Percentiles rank a stretch among this genome's conserved stretches.
phyloP scores from a whole-genome alignment of 2,797 vertebrate genomes.

The Enoplosus armatus region DNA sequence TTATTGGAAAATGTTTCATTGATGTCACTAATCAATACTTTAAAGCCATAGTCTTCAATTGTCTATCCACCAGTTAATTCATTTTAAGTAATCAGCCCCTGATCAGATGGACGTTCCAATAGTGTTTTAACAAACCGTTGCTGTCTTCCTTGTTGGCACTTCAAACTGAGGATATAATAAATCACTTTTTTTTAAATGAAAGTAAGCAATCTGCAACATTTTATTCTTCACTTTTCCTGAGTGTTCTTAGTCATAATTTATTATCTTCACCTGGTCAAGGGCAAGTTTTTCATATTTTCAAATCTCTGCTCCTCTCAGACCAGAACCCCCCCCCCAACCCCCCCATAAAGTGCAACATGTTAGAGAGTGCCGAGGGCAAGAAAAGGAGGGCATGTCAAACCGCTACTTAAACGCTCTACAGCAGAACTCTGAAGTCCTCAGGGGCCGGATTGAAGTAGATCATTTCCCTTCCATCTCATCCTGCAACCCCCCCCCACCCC shows the following conservation, averaged over 20 bases:
- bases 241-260: not conserved
- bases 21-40: not conserved
- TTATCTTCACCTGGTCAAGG: not conserved
- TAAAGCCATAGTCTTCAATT: not conserved
- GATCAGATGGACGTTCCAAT: not conserved
- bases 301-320: not conserved
- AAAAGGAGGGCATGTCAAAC: conserved; percentile 1
- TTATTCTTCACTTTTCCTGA: not conserved
- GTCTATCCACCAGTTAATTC: not conserved
- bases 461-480: conserved; percentile 20
- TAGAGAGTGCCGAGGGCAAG: not conserved
- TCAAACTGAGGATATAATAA: not conserved
- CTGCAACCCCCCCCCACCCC: too few relatives aligned
- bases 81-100: not conserved
- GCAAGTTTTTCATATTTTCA: not conserved
- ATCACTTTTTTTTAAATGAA: not conserved
- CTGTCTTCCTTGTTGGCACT: not conserved
- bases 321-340: not conserved
- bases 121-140: not conserved
- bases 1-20: not conserved
- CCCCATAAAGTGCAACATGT: not conserved
- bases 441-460: conserved; percentile 30
- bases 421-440: conserved; percentile 10
- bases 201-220: not conserved
- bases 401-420: conserved; percentile 2